Conservation (phyloP, 1,140 invertebrate genomes). For the Calliphora vicina region DNA sequence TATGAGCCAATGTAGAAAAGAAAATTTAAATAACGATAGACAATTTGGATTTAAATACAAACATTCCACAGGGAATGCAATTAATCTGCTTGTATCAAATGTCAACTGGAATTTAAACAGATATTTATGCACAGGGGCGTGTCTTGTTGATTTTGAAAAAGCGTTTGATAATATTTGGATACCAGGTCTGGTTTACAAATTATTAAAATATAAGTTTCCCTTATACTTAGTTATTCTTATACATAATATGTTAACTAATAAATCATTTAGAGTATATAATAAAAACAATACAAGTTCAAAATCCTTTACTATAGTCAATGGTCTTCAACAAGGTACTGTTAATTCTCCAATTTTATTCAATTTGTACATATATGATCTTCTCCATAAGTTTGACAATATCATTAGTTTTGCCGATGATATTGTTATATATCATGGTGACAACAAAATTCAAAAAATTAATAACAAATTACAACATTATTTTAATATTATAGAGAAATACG, state of each 20-base stretch:
- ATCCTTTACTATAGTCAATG: slow-evolving; percentile 11
- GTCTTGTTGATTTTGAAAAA: slow-evolving; percentile 1
- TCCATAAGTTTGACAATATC: slow-evolving; percentile 1
- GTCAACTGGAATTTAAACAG: slow-evolving; percentile 18
- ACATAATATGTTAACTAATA: slow-evolving; percentile 17
- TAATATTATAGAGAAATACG: not conserved
- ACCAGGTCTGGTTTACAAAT: not conserved
- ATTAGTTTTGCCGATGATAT: slow-evolving; percentile 27
- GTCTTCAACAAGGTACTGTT: slow-evolving; percentile 18
- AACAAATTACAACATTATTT: not conserved
- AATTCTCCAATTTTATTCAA: slow-evolving; percentile 19
- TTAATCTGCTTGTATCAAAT: not conserved
- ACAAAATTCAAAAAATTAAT: not conserved
- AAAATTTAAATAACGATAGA: not conserved
- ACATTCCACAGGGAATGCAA: not conserved
- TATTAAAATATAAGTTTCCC: not conserved
- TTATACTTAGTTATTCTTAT: not conserved
- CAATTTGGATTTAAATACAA: not conserved
- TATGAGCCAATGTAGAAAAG: not conserved
- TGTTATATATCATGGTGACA: not conserved
- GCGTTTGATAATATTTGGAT: not conserved
- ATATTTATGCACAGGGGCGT: not conserved
- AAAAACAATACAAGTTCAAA: not conserved
- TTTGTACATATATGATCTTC: not conserved
- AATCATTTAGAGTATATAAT: not conserved